Conservation (phyloP, 2,113 vertebrate species). For the Pagrus major region DNA sequence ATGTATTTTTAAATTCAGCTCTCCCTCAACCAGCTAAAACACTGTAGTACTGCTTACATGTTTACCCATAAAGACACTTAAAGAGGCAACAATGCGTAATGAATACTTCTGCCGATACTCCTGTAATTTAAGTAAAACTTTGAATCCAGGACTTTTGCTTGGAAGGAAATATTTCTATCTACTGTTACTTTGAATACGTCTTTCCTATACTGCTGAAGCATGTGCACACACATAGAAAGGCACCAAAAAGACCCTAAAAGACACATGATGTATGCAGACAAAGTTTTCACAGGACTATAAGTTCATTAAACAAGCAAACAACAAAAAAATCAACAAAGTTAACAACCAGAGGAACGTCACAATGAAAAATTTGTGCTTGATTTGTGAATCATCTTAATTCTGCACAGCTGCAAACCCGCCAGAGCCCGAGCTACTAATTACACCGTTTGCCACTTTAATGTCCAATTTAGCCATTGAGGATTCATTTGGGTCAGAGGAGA, state of each 20-base stretch:
- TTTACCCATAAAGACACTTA: neutral
- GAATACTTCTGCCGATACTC: neutral
- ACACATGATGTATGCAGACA: neutral
- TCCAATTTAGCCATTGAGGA: conserved; percentile 72
- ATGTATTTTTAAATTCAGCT: neutral
- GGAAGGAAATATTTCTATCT: no score
- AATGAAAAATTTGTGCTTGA: conserved; percentile 13
- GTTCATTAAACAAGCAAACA: neutral
- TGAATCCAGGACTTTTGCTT: neutral
- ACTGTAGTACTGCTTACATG: neutral
- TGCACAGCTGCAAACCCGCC: conserved; percentile 52
- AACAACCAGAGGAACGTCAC: neutral
- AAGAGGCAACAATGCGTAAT: neutral
- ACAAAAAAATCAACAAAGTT: neutral
- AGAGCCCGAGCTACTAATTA: conserved; percentile 74
- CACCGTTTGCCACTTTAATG: conserved; percentile 77
- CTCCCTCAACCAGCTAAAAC: neutral
- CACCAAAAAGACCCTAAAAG: neutral
- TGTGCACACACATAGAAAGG: neutral
- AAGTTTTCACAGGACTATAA: neutral
- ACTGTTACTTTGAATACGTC: no score
- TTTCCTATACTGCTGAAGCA: neutral
- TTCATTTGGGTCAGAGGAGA: conserved; percentile 76
- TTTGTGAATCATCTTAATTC: conserved; percentile 44
- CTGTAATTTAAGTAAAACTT: neutral